Evolutionary conservation across 1,140 invertebrate species (phyloP), one percentile per base, ranked within the genome.

Genomic region (Sminthurides bifidus): DNA sequence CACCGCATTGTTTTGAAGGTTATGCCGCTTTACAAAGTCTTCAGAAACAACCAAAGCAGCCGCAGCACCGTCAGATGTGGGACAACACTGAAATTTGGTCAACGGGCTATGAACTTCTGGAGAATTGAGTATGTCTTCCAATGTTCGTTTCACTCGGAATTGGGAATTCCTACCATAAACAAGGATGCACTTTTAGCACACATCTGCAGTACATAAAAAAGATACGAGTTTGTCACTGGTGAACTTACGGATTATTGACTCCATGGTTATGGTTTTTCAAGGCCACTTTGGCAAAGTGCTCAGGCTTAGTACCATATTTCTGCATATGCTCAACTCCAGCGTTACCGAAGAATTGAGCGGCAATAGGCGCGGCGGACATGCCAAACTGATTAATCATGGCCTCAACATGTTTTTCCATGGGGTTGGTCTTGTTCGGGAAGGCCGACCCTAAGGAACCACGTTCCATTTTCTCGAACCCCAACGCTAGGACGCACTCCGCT

Each of bases 401-500:
- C 52, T 84, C 78, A 14, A 95, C 80, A 70, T 97, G 93, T 65
- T 85, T 90, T 45, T 96, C 92, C 75, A 97, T 78, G 15, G 95
- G 93, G 75, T 92, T 89, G 0, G 88, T 87, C 46, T 93, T 79
- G 69, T 98, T 93, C 43, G 75, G 75, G 69, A 81, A 97, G 73
- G 83, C 65, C 0, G 79, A 76, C 17, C 78, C 76, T 2, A 98
- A 74, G 15, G 93, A 92, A 0, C 94, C 95, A 43, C 79, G 77
- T 65, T 93, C 83, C 95, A 98, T 98, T 73, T 97, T 98, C 68
- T 98, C 95, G 72, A 98, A 98, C 3, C 95, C 95, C 41, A 97
- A 68, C 19, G 92, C 94, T 35, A 98, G 71, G 1, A 87, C 83
- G 70, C 94, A 92, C 68, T 96, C 82, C 17, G 80, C 78, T 61